Conservation (phyloP, 2,797 vertebrate genomes). For the Rhabdophis nuchalis region DNA sequence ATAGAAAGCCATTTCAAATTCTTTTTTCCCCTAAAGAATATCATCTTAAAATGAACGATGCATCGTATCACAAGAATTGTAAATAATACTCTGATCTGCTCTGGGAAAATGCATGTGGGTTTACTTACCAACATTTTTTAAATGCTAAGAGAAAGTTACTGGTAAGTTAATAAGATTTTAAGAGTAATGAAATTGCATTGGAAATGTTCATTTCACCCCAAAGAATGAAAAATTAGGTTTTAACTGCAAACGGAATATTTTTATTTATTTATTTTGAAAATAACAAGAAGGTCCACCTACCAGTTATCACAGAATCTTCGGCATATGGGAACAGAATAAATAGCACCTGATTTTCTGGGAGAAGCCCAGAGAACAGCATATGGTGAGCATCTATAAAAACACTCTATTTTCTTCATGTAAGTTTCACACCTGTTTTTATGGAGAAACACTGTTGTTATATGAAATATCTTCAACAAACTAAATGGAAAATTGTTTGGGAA, state of each 20-base stretch:
- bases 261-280: not conserved
- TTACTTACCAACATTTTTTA: not conserved
- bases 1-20: not conserved
- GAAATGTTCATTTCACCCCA: not conserved
- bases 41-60: not conserved
- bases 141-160: not conserved
- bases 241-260: not conserved
- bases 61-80: not conserved
- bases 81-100: not conserved
- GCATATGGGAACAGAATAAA: slow-evolving; percentile 66
- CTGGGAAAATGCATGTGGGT: not conserved
- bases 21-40: not conserved
- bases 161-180: not conserved
- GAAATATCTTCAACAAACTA: not conserved
- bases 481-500: slow-evolving; percentile 12
- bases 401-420: slow-evolving; percentile 71
- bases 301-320: slow-evolving; percentile 70
- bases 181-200: not conserved
- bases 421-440: slow-evolving; percentile 66
- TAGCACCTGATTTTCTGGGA: slow-evolving; percentile 47
- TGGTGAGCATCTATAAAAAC: slow-evolving; percentile 73
- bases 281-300: slow-evolving; percentile 52
- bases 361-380: slow-evolving; percentile 62
- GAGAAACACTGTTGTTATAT: slow-evolving; percentile 28
- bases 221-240: not conserved